These are phyloP conservation scores for Pollenia griseotomentosa DNA, from an alignment of 2,888 invertebrate genomes.

Conservation along the genomic window DNA sequence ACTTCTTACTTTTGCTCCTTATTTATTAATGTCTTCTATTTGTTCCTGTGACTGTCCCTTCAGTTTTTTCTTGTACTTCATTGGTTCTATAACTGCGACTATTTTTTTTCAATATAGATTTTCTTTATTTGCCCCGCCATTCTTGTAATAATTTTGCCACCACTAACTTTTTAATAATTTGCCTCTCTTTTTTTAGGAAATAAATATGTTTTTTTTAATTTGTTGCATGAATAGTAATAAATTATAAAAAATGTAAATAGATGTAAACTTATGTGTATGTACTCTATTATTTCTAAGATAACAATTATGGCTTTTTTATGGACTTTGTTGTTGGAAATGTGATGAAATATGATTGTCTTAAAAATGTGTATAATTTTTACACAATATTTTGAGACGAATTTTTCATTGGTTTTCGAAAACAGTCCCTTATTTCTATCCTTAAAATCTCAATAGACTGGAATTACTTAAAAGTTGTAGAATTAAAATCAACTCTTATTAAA, in stretches of 20 bases:
- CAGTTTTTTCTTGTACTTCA: conserved; percentile 34
- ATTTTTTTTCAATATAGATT: conserved; percentile 9
- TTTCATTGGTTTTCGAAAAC: too few species aligned
- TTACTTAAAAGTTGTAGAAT: too few species aligned
- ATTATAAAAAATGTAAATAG: conserved; percentile 56
- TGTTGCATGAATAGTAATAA: conserved; percentile 57
- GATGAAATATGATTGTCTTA: too few species aligned
- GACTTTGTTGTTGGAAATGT: not conserved
- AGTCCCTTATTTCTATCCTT: too few species aligned
- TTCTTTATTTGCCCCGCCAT: conserved; percentile 49
- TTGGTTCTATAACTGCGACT: conserved; percentile 18
- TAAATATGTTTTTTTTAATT: conserved; percentile 28
- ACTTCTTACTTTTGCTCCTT: conserved; percentile 54
- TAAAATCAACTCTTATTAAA: too few species aligned
- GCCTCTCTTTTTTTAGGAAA: conserved; percentile 42
- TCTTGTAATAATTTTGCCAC: conserved; percentile 22
- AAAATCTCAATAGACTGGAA: too few species aligned
- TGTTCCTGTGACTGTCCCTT: conserved; percentile 55
- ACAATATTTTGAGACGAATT: too few species aligned
- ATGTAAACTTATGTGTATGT: conserved; percentile 68
- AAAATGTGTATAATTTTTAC: too few species aligned
- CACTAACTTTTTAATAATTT: conserved; percentile 43
- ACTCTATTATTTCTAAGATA: conserved; percentile 68
- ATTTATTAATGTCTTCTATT: conserved; percentile 39
- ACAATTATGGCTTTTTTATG: conserved; percentile 15